Evolutionary conservation across 2,113 vertebrate species (phyloP).

Genomic region (Petrocephalus zakoni): DNA sequence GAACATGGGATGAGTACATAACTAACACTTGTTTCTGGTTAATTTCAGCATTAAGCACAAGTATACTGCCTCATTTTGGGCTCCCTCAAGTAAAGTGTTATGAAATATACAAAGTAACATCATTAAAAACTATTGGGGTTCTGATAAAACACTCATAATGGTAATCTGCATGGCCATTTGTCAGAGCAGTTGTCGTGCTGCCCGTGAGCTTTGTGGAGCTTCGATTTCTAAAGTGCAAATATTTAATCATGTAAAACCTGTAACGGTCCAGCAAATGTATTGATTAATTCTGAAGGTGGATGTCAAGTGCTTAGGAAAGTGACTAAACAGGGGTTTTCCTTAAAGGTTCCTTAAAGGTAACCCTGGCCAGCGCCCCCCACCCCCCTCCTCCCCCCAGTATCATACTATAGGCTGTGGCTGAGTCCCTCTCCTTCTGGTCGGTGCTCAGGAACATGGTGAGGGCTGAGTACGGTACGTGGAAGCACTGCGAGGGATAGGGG

Average conservation of each 20-base stretch:
- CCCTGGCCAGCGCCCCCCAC: background rate
- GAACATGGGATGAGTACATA: background rate
- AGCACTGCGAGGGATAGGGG: conserved; percentile 64
- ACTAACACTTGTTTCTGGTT: background rate
- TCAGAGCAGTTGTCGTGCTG: background rate
- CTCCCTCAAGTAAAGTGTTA: no score
- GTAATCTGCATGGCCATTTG: background rate
- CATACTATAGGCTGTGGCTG: conserved; percentile 88
- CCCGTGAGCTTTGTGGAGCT: background rate
- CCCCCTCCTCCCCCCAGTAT: background rate
- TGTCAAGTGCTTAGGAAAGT: background rate
- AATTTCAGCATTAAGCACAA: background rate
- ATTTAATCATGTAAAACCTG: background rate
- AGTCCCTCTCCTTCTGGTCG: conserved; percentile 84
- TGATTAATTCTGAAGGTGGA: background rate
- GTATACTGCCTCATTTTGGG: background rate
- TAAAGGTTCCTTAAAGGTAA: background rate
- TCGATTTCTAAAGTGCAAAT: background rate
- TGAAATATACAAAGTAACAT: background rate
- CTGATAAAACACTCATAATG: background rate
- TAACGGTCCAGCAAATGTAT: background rate
- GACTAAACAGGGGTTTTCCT: background rate
- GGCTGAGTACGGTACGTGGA: conserved; percentile 89
- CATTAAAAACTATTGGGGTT: background rate
- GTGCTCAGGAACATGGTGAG: conserved; percentile 95